phyloP scores from a whole-genome alignment of 2,888 invertebrate genomes.

The Branchipolynoe longqiensis region DNA sequence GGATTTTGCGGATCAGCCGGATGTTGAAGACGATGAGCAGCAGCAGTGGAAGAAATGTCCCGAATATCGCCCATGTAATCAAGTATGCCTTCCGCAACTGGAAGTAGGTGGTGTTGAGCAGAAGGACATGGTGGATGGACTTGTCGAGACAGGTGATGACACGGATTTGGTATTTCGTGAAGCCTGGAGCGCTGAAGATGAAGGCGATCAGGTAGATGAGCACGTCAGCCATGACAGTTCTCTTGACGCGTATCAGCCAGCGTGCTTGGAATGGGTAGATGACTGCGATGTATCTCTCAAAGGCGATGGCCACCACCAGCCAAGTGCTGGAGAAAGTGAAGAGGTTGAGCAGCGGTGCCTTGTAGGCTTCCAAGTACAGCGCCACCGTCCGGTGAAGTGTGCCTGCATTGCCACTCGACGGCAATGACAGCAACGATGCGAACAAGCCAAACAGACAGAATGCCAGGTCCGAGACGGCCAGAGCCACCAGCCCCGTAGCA shows the following conservation, averaged over 20 bases:
- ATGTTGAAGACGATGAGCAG: slow-evolving; percentile 49
- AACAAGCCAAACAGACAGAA: slow-evolving; percentile 52
- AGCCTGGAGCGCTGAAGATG: slow-evolving; percentile 55
- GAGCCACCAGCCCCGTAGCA: slow-evolving; percentile 51
- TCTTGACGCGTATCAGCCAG: slow-evolving; percentile 32
- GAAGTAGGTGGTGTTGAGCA: slow-evolving; percentile 11
- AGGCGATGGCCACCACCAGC: slow-evolving; percentile 48
- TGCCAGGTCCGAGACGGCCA: slow-evolving; percentile 43
- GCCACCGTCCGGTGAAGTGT: neutral
- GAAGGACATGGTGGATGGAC: neutral
- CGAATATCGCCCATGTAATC: slow-evolving; percentile 42
- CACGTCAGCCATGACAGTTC: slow-evolving; percentile 3
- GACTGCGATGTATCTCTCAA: slow-evolving; percentile 53
- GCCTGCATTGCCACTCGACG: neutral
- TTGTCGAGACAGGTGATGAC: neutral
- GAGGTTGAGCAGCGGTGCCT: slow-evolving; percentile 45
- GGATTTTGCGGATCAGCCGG: slow-evolving; percentile 33
- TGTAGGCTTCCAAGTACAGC: slow-evolving; percentile 50
- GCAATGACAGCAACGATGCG: slow-evolving; percentile 48
- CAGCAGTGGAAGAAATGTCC: slow-evolving; percentile 39
- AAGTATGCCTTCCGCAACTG: slow-evolving; percentile 11
- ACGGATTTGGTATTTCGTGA: slow-evolving; percentile 36
- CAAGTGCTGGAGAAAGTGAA: slow-evolving; percentile 57
- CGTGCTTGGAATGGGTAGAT: slow-evolving; percentile 47
- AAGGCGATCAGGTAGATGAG: slow-evolving; percentile 25